Conservation (phyloP, 2,888 invertebrate genomes). For the Apeira syringaria region DNA sequence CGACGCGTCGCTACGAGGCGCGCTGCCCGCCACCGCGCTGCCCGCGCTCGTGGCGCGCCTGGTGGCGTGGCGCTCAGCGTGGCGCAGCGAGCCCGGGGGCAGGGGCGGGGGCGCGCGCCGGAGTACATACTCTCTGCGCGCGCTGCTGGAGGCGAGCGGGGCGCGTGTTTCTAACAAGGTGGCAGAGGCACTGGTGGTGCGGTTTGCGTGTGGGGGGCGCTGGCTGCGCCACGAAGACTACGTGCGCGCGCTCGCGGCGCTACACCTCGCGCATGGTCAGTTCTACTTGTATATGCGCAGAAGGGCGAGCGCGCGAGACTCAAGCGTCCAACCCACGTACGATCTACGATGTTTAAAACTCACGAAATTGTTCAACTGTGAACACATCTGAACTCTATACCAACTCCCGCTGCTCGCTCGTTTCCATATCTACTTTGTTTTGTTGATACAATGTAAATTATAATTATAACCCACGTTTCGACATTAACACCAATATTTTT, state of each 20-base stretch:
- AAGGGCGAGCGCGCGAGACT: no score
- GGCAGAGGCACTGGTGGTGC: slow-evolving; percentile 43
- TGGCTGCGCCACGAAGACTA: not conserved
- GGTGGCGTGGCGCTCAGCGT: not conserved
- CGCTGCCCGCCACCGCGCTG: not conserved
- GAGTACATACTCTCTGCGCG: not conserved
- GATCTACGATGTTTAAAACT: no score
- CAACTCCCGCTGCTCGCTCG: no score
- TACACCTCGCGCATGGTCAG: not conserved
- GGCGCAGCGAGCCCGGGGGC: not conserved
- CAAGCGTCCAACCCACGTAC: no score
- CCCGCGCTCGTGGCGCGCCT: not conserved
- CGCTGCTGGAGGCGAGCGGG: slow-evolving; percentile 77
- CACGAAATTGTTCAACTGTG: no score
- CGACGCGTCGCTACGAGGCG: slow-evolving; percentile 41
- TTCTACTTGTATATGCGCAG: no score
- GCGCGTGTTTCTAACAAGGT: slow-evolving; percentile 83
- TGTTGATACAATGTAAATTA: no score
- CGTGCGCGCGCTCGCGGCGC: not conserved
- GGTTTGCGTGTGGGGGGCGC: slow-evolving; percentile 42
- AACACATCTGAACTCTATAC: no score
- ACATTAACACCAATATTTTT: no score
- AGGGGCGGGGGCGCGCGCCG: not conserved
- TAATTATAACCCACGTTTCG: no score
- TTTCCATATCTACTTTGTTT: no score